phyloP scores from a whole-genome alignment of 2,797 vertebrate genomes.

The Paguma larvata region DNA sequence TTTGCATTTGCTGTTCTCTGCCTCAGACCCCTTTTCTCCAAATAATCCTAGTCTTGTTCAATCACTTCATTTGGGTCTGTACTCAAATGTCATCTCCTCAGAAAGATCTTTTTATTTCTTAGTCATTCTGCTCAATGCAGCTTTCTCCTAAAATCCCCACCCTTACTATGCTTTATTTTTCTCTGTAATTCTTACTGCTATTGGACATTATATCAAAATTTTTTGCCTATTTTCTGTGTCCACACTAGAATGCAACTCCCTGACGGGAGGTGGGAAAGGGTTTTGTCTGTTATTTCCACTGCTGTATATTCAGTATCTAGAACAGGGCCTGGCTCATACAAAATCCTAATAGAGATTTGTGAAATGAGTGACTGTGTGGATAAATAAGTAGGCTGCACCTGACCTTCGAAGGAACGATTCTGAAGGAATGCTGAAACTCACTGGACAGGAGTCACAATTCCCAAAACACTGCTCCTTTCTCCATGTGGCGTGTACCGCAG shows the following conservation, averaged over 20 bases:
- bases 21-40: slow-evolving; percentile 16
- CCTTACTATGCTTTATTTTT: slow-evolving; percentile 32
- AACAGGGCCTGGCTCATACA: neutral
- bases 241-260: neutral
- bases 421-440: neutral
- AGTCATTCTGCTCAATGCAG: slow-evolving; percentile 11
- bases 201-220: slow-evolving; percentile 27
- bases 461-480: neutral
- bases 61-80: neutral
- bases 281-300: slow-evolving; percentile 3
- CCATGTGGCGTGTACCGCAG: neutral
- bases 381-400: neutral
- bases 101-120: slow-evolving; percentile 2
- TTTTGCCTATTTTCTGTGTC: neutral
- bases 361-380: neutral
- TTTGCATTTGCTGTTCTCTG: slow-evolving; percentile 45
- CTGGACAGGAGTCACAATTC: neutral
- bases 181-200: neutral
- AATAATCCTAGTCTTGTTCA: neutral
- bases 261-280: neutral
- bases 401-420: neutral
- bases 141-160: neutral
- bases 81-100: slow-evolving; percentile 33
- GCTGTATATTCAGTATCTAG: neutral
- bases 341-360: neutral